Evolutionary conservation across 2,888 invertebrate genomes (phyloP), one percentile per base, ranked within the genome.

Genomic region (Herminia tarsipennalis): DNA sequence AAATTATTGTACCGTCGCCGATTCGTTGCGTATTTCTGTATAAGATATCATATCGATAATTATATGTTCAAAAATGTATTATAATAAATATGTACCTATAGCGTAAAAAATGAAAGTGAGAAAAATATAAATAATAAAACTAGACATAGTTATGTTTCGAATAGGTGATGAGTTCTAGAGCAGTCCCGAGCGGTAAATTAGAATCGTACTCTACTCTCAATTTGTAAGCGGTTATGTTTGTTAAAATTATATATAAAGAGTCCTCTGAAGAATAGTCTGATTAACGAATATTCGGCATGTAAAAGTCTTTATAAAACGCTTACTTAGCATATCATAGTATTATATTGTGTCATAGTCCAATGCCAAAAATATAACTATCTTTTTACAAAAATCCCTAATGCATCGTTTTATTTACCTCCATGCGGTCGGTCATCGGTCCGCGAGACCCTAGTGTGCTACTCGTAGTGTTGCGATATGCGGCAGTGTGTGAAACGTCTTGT

Each of bases 251-350:
- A 89, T 88, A 88, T 88, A 76, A 88, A 88, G 87, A 90, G 90
- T 90, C 90, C 90, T 90, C 88, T 90, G 83, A 89, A 83, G 88
- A 89, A 91, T 90, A 90, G 90, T 90, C 90, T 91, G 91, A 91
- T 88, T 89, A 90, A 87, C 86, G 79, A 90, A 88, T 90, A 89
- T 90, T 89, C 88, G 90, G 90, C 90, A 90, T 90, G 90, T 90
- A 88, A 90, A 90, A 89, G 90, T 91, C 90, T 91, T 90, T 89
- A 90, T 90, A 89, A 91, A 91, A 89, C 91, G 91, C 91, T 91
- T 91, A 91, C 88, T 89, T 91, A 91, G 91, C 91, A 91, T 91
- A 91, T 91, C 91, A 91, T 91, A 90, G 91, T 91, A 91, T 91
- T 90, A 90, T 91, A 91, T 91, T 90, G 91, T 90, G 91, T 91